phyloP scores from a whole-genome alignment of 2,888 invertebrate genomes.

The Iselma pallidipennis region DNA sequence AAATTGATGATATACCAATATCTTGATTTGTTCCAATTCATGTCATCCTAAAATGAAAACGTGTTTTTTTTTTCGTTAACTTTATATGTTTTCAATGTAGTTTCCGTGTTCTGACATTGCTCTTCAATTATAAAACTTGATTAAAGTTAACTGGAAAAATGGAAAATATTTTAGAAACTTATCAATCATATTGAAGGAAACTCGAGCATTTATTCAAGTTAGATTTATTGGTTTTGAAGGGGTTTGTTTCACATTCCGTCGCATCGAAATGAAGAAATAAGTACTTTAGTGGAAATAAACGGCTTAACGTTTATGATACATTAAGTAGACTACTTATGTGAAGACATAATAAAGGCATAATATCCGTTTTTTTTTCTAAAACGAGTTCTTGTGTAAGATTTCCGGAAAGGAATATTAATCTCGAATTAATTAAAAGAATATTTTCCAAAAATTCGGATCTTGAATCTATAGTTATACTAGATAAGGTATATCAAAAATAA shows the following conservation, averaged over 20 bases:
- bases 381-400: slow-evolving; percentile 9
- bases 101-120: background rate
- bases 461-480: too few species aligned
- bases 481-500: too few species aligned
- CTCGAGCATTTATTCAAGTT: background rate
- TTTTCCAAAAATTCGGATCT: too few species aligned
- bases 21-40: too few species aligned
- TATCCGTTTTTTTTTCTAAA: slow-evolving; percentile 5
- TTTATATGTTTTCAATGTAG: background rate
- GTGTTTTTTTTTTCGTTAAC: too few species aligned
- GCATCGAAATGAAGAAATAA: background rate
- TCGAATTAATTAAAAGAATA: background rate
- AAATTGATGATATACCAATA: background rate
- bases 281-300: background rate
- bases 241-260: background rate
- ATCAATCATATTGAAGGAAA: background rate
- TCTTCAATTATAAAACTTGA: background rate
- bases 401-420: slow-evolving; percentile 5
- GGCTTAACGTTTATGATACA: slow-evolving; percentile 8
- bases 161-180: background rate
- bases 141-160: background rate
- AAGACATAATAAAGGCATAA: slow-evolving; percentile 16
- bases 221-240: background rate
- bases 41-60: too few species aligned
- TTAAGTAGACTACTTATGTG: slow-evolving; percentile 11